Conservation (phyloP, 2,888 invertebrate genomes). For the Eumerus sabulonum region DNA sequence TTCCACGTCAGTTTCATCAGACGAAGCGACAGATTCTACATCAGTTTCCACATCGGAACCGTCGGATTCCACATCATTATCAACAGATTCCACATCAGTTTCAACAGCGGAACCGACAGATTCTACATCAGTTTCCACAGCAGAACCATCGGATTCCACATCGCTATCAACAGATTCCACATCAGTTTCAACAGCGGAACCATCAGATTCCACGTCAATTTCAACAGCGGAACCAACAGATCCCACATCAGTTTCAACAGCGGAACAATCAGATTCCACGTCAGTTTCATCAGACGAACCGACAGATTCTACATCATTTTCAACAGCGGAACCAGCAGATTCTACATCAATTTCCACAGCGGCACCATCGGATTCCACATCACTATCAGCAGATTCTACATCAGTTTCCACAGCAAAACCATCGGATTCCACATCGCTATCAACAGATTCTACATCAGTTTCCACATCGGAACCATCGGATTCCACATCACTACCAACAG, state of each 20-base stretch:
- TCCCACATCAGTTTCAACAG: background rate
- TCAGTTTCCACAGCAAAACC: too few relatives aligned
- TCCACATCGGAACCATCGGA: background rate
- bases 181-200: background rate
- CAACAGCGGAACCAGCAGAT: background rate
- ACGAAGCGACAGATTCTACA: too few relatives aligned
- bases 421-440: background rate
- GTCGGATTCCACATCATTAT: too few relatives aligned
- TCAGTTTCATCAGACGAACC: background rate
- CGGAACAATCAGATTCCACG: background rate
- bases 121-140: too few relatives aligned
- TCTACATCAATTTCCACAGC: background rate
- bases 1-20: too few relatives aligned
- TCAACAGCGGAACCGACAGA: too few relatives aligned
- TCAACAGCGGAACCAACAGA: background rate
- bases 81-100: too few relatives aligned
- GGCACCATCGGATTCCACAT: background rate
- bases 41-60: too few relatives aligned
- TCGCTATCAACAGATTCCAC: background rate
- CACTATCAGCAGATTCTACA: background rate
- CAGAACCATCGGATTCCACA: too few relatives aligned
- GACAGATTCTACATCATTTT: background rate
- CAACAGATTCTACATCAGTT: background rate
- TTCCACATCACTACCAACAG: background rate
- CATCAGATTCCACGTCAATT: background rate